Evolutionary conservation across 2,888 invertebrate genomes (phyloP), one percentile per base, ranked within the genome.

Genomic region (Cheilosia impressa): DNA sequence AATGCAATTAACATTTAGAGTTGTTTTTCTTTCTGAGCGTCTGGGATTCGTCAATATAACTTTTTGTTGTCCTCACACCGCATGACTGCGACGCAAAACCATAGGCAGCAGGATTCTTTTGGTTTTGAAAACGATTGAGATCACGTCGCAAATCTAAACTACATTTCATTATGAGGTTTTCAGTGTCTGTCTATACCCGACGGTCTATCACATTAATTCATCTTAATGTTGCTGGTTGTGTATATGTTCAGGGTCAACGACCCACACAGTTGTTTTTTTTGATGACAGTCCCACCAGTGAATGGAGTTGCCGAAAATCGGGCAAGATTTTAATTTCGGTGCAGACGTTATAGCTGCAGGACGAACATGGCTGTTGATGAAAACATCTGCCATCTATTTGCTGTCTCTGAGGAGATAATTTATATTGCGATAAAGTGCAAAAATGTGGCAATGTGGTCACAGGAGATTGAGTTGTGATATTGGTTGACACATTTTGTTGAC

Each of bases 1-100:
- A 50, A 47, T 50, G 47, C 47, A 63, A 63, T 63, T 34, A 47
- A 31, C 63, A 31, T 13, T 62, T 10, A 2, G 24, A 60, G 15
- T 60, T 60, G 60, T 60, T 60, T 60, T 43, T 13, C 24, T 41
- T 41, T 41, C 15, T 58, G 15, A 24, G 15, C 41, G 41, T 41
- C 41, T 45, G 22, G 41, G 41, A 41, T 41, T 15, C n/a, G 4
- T 13, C 41, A 43, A 60, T 24, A 60, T 13, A 19, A 45, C n/a
- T n/a, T 38, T 38, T 57, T 38, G 13, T 60, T 60, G 24, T 43
- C n/a, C 24, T 27, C 60, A 24, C 60, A 13, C 19, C 38, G 34
- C 57, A 45, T 4, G 45, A 22, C 22, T 10, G 19, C 5, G 52
- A 52, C 52, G 24, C 52, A 24, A 15, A 43, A 43, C 4, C 4